phyloP scores from a whole-genome alignment of 2,797 vertebrate genomes.

The Borostomias antarcticus region DNA sequence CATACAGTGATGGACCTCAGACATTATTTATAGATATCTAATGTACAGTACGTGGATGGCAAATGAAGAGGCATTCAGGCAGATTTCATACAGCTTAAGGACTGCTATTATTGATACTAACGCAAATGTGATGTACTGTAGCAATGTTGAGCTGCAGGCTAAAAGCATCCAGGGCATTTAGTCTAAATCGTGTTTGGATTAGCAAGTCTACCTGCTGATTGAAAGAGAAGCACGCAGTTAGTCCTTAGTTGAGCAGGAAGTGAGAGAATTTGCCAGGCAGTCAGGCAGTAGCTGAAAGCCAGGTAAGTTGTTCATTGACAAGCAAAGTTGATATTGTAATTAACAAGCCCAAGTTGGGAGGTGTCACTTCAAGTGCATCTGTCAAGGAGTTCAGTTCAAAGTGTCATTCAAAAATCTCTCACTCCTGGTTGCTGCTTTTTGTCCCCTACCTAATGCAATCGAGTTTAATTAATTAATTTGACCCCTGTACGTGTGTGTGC shows the following conservation, averaged over 20 bases:
- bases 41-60: conserved; percentile 16
- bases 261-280: neutral
- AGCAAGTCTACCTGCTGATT: conserved; percentile 18
- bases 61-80: neutral
- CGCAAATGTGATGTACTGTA: conserved; percentile 4
- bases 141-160: neutral
- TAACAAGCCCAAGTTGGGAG: neutral
- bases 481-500: too few species aligned
- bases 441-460: too few species aligned
- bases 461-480: too few species aligned
- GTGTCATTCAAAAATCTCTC: neutral
- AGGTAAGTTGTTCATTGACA: neutral
- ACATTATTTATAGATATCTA: neutral
- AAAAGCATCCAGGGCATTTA: conserved; percentile 14
- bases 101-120: conserved; percentile 25
- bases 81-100: conserved; percentile 19
- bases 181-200: conserved; percentile 9
- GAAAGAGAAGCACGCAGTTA: conserved; percentile 16
- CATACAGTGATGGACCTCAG: neutral
- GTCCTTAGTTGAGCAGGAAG: conserved; percentile 4
- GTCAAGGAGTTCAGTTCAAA: neutral
- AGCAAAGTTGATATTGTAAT: neutral
- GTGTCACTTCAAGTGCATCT: neutral
- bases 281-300: neutral
- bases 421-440: conserved; percentile 4